Percentiles rank a stretch among this genome's conserved stretches.
phyloP scores from a whole-genome alignment of 2,888 invertebrate genomes.

The Plebejus argus region DNA sequence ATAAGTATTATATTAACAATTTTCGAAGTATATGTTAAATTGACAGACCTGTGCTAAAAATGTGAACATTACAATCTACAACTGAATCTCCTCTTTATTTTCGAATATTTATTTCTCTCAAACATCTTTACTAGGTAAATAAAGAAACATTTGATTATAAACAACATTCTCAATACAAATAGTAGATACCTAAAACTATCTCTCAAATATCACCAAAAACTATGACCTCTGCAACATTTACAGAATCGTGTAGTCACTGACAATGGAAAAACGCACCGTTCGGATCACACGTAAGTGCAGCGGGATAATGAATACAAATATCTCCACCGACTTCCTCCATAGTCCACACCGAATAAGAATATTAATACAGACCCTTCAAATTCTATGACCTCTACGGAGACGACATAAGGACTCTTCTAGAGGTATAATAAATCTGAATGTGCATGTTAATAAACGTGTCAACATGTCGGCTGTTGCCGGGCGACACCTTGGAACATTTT shows the following conservation, averaged over 20 bases:
- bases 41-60: no score
- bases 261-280: neutral
- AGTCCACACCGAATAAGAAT: constrained; percentile 36
- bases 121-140: no score
- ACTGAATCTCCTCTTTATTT: no score
- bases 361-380: constrained; percentile 36
- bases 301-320: constrained; percentile 73
- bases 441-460: neutral
- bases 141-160: no score
- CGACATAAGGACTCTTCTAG: neutral
- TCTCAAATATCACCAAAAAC: no score
- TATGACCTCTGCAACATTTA: neutral
- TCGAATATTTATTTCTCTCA: no score
- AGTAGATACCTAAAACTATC: no score
- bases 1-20: no score
- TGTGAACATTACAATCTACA: no score
- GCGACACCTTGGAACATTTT: neutral
- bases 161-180: no score
- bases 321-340: constrained; percentile 41
- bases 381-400: neutral
- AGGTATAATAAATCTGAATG: neutral
- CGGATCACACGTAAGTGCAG: constrained; percentile 38
- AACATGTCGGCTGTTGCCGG: neutral
- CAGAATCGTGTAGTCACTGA: neutral
- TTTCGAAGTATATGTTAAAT: no score